A percentile compares a stretch with the other conserved stretches of the same genome.
phyloP scores from a whole-genome alignment of 2,113 vertebrate genomes.

The Epinephelus lanceolatus region DNA sequence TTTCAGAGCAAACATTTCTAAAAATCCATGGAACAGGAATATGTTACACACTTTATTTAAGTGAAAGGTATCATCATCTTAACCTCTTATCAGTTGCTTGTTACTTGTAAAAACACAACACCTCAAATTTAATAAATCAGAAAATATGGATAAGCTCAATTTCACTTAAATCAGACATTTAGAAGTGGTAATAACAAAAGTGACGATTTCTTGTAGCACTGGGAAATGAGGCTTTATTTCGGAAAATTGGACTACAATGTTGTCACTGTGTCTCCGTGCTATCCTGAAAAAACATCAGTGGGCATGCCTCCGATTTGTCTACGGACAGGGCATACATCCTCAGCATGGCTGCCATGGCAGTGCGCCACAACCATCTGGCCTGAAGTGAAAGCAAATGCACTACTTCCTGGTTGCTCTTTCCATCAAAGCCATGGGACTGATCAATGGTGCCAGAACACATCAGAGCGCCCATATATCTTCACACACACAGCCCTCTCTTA shows the following conservation, averaged over 20 bases:
- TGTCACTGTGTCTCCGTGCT: too few species aligned
- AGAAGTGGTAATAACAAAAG: background rate
- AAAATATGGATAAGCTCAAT: too few species aligned
- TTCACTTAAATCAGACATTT: too few species aligned
- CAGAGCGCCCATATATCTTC: too few species aligned
- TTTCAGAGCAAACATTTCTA: constrained; percentile 18
- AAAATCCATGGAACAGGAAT: background rate
- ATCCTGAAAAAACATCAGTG: background rate
- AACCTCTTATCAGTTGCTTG: background rate
- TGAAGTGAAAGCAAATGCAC: constrained; percentile 50
- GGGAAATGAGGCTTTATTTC: background rate
- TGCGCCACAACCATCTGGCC: background rate
- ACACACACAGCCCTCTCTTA: too few species aligned
- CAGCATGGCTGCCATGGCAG: constrained; percentile 14
- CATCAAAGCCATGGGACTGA: constrained; percentile 21
- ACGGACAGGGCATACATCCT: background rate
- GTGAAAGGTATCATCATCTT: background rate
- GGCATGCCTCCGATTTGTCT: constrained; percentile 1
- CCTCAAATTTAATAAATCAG: background rate
- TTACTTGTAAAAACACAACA: background rate
- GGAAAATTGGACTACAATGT: background rate
- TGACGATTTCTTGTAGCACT: too few species aligned
- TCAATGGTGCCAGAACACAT: constrained; percentile 22
- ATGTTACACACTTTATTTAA: background rate
- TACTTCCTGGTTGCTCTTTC: constrained; percentile 15